phyloP scores from a whole-genome alignment of 2,113 vertebrate genomes.

The Gavia stellata region DNA sequence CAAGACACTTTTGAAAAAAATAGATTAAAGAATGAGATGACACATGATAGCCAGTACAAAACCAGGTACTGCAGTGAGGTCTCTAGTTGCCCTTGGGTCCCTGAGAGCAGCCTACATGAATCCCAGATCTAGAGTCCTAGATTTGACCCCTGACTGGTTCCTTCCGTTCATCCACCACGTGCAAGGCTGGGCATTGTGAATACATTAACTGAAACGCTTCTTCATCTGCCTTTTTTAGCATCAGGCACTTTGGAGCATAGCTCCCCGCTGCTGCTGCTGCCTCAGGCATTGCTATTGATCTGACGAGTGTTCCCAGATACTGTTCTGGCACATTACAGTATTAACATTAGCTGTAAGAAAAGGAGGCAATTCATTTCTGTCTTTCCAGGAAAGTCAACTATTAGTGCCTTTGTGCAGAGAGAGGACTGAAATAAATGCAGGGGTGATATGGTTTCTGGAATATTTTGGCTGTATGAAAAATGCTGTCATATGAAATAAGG shows the following conservation, averaged over 20 bases:
- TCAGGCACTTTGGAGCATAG: neutral
- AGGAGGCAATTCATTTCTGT: neutral
- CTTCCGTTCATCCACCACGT: neutral
- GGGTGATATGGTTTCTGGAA: fast-evolving
- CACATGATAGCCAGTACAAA: neutral
- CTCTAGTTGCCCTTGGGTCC: neutral
- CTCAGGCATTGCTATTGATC: neutral
- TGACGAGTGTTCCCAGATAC: neutral
- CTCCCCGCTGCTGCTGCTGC: neutral
- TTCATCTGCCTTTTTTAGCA: neutral
- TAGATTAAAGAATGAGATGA: neutral
- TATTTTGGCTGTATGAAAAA: neutral
- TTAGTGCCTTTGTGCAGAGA: neutral
- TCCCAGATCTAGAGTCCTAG: neutral
- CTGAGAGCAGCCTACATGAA: neutral
- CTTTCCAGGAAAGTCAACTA: neutral
- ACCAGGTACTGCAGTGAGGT: neutral
- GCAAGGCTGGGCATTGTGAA: neutral
- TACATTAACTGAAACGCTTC: neutral
- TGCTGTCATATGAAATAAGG: neutral
- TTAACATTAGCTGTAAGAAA: neutral
- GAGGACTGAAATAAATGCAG: neutral
- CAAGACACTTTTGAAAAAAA: neutral
- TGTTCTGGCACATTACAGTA: neutral
- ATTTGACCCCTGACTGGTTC: neutral